Conservation (phyloP, 92 coral and sea anemone genomes). For the Porites cylindrica region DNA sequence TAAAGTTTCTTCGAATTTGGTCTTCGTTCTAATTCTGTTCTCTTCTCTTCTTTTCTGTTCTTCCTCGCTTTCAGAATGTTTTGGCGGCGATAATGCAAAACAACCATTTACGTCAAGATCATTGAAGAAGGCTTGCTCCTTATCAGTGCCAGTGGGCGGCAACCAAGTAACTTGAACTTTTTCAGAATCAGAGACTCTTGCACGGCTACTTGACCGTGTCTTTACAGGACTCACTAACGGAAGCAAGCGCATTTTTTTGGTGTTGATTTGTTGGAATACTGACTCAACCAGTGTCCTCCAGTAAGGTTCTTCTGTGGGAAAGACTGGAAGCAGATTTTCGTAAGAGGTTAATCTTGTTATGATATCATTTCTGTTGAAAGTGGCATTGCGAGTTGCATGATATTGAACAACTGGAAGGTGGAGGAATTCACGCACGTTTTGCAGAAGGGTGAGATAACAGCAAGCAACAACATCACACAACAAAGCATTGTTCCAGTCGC, state of each 20-base stretch:
- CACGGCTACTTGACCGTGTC: too few species aligned
- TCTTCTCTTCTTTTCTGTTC: neutral
- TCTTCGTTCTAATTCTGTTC: neutral
- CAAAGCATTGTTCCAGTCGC: constrained; percentile 70
- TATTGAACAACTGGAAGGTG: neutral
- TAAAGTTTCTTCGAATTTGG: constrained; percentile 37
- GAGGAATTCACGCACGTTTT: constrained; percentile 38
- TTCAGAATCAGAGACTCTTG: neutral
- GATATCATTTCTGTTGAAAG: neutral
- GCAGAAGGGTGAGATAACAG: constrained; percentile 60
- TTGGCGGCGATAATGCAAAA: neutral
- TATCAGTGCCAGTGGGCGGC: constrained; percentile 52
- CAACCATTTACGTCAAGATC: constrained; percentile 7
- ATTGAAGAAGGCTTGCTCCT: constrained; percentile 52
- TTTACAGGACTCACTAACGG: constrained; percentile 40
- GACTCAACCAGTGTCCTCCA: constrained; percentile 71
- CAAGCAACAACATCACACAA: constrained; percentile 64
- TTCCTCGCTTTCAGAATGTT: neutral
- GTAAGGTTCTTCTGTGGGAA: constrained; percentile 1
- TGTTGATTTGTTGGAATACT: constrained; percentile 56
- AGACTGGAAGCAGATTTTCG: constrained; percentile 58
- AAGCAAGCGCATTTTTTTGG: constrained; percentile 18
- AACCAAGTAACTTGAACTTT: constrained; percentile 48
- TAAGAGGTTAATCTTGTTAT: constrained; percentile 33
- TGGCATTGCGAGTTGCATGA: neutral